Base-by-base conservation (phyloP, 2,113 vertebrate genomes). In the Bagarius yarrelli region DNA sequence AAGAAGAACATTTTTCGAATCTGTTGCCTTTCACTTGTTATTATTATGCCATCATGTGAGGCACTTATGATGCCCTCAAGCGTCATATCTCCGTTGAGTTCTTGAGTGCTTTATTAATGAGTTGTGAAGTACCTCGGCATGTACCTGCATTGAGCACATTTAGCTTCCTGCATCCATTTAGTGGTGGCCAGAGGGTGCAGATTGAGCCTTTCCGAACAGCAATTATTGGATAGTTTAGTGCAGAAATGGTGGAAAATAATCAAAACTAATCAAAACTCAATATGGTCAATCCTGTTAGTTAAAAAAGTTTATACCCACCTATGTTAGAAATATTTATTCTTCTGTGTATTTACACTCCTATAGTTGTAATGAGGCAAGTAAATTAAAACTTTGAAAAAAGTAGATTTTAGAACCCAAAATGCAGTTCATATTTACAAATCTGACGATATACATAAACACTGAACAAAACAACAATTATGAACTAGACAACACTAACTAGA, bases 11-110 rank as follows among this genome's bases (percentile, higher is more conserved):
- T 82, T 52, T 76, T 84, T 78, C 47, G 53, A 64, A 78, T 60
- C 74, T 81, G n/a, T n/a, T 73, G 57, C 84, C 86, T 89, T 88
- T 90, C 81, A 91, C 86, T 88, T 74, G 57, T 52, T 84, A 80
- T 84, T 85, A 74, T 83, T 88, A 72, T 74, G 73, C 79, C 80
- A 80, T 59, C 36, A 23, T 81, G 81, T 85, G 71, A 86, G 81
- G 85, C 87, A 88, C 88, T 92, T 87, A 83, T 84, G 70, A 83
- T 86, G 83, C 86, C 88, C 88, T 90, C 76, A 88, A 83, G 32
- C 80, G 53, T 13, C 44, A 82, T 88, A 80, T 80, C 77, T 82
- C 72, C 72, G 56, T 66, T 40, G 71, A 81, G 64, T 85, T 88
- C 87, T 86, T 81, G 85, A 85, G 84, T 64, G 80, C 70, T 72